Conservation (phyloP, 2,797 vertebrate species). For the Xenopus petersii region DNA sequence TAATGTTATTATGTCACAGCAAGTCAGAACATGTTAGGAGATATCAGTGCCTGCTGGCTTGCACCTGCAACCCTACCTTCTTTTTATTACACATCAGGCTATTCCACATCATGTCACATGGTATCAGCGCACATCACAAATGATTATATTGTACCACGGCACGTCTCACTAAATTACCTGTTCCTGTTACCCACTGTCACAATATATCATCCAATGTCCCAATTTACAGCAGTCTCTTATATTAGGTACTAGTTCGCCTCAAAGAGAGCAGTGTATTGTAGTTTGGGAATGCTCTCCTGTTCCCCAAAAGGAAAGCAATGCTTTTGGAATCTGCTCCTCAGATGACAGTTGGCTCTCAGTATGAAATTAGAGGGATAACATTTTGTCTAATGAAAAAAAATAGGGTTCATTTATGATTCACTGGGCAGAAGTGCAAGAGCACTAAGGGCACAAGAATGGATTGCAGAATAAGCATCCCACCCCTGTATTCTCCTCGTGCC, state of each 20-base stretch:
- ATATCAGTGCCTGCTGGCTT: neutral
- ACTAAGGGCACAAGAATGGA: no score
- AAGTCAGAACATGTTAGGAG: neutral
- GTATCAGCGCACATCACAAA: neutral
- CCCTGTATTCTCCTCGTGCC: no score
- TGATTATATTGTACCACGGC: neutral
- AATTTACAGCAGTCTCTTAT: neutral
- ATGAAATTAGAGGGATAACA: no score
- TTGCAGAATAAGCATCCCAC: no score
- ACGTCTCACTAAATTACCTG: constrained; percentile 2
- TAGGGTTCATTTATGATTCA: no score
- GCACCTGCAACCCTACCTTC: neutral
- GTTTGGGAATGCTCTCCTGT: no score
- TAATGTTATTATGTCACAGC: neutral
- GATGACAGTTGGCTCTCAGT: no score
- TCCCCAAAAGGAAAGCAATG: neutral
- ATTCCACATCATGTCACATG: neutral
- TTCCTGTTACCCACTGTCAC: constrained; percentile 14
- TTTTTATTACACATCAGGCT: neutral
- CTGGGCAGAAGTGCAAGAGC: no score
- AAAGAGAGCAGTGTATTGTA: neutral
- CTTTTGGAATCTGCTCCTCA: no score
- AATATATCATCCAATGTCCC: constrained; percentile 4
- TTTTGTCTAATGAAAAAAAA: no score
- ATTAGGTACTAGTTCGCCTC: neutral